A percentile compares a stretch with the other conserved stretches of the same genome.
Evolutionary conservation across 1,140 invertebrate species (phyloP).

Genomic region (Eupeodes corollae): DNA sequence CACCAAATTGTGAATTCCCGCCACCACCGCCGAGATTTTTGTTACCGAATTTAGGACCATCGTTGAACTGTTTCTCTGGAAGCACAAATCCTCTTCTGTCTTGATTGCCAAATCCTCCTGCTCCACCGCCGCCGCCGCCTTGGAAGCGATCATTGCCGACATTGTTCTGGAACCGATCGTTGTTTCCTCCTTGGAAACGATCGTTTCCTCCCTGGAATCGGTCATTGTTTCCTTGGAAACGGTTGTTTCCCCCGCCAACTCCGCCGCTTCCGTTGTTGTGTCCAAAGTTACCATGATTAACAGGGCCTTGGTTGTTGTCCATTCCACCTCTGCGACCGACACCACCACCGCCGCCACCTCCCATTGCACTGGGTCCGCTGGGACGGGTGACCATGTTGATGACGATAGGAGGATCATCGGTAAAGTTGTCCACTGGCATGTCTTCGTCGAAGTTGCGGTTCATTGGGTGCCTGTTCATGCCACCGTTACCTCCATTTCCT

Average conservation of each 20-base stretch:
- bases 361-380: conserved; percentile 7
- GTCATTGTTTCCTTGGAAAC: conserved; percentile 3
- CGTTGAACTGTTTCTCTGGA: neutral
- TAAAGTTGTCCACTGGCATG: neutral
- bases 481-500: conserved; percentile 22
- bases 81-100: conserved; percentile 11
- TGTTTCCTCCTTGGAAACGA: too few relatives aligned
- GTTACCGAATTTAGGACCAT: neutral
- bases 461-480: conserved; percentile 23
- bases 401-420: conserved; percentile 6
- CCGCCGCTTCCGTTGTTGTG: neutral
- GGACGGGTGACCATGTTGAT: conserved; percentile 6
- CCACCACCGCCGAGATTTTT: neutral
- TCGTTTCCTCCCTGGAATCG: neutral
- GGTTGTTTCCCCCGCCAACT: neutral
- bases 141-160: neutral
- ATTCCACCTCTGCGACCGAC: conserved; percentile 1
- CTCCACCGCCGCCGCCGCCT: neutral
- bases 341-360: conserved; percentile 6
- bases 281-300: conserved; percentile 7
- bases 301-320: neutral
- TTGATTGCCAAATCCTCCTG: conserved; percentile 8
- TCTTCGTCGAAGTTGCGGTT: conserved; percentile 3
- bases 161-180: too few relatives aligned
- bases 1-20: neutral